Conservation (phyloP, 2,113 vertebrate genomes). For the Nettapus auritus region DNA sequence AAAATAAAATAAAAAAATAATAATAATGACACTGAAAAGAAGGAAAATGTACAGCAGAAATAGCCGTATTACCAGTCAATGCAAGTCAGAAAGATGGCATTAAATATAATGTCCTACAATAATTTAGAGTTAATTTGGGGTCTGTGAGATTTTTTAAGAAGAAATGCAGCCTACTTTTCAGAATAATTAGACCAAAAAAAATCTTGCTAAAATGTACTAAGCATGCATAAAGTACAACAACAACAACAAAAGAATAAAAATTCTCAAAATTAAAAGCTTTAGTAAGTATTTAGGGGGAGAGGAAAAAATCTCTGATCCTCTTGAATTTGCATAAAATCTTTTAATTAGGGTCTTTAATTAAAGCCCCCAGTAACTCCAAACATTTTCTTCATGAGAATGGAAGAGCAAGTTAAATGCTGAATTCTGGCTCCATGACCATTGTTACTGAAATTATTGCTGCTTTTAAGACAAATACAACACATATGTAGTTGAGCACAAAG, state of each 20-base stretch:
- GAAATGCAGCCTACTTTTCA: not conserved
- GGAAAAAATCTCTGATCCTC: not conserved
- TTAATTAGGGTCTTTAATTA: not conserved
- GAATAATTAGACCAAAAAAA: constrained; percentile 2
- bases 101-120: constrained; percentile 36
- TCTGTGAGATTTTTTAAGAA: constrained; percentile 12
- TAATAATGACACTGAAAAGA: constrained; percentile 1
- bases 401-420: not conserved
- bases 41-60: constrained; percentile 12
- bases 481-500: not conserved
- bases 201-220: not conserved
- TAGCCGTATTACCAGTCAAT: not conserved
- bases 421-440: not conserved
- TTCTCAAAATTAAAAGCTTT: not conserved
- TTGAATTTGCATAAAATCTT: constrained; percentile 9
- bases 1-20: not conserved
- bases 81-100: not conserved
- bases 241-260: not conserved
- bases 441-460: not conserved
- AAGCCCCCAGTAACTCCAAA: not conserved
- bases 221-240: not conserved
- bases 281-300: not conserved
- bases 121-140: constrained; percentile 30
- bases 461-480: not conserved
- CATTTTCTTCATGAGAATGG: not conserved